phyloP scores from a whole-genome alignment of 2,888 invertebrate species.

The Cheilosia grossa region DNA sequence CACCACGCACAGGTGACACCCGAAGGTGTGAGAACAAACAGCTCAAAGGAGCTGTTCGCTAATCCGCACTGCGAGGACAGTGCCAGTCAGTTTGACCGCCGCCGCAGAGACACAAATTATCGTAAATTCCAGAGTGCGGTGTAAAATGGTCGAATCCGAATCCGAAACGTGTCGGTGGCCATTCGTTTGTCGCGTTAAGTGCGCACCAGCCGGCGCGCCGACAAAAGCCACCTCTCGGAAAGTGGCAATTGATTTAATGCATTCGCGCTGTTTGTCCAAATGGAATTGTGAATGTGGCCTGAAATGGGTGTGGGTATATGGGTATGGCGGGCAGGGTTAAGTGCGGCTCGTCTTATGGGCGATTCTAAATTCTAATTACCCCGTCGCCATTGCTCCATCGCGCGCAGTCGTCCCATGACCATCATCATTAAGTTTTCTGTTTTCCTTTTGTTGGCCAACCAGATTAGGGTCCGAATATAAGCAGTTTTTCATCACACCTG shows the following conservation, averaged over 20 bases:
- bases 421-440: conserved; percentile 56
- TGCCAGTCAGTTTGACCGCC: not conserved
- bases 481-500: conserved; percentile 67
- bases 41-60: conserved; percentile 42
- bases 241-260: conserved; percentile 62
- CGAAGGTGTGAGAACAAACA: conserved; percentile 64
- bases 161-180: conserved; percentile 27
- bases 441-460: conserved; percentile 56
- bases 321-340: conserved; percentile 2
- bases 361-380: conserved; percentile 59
- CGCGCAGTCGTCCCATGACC: conserved; percentile 7
- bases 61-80: conserved; percentile 31
- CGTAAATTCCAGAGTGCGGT: conserved; percentile 59
- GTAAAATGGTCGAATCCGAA: no score
- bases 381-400: conserved; percentile 58
- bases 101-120: conserved; percentile 51
- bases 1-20: conserved; percentile 54
- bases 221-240: conserved; percentile 50
- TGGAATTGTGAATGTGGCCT: conserved; percentile 47
- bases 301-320: conserved; percentile 56
- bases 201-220: conserved; percentile 22
- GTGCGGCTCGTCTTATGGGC: conserved; percentile 22
- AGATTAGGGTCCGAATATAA: conserved; percentile 47
- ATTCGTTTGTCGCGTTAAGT: conserved; percentile 56
- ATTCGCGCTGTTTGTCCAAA: conserved; percentile 53